Evolutionary conservation across 2,113 vertebrate genomes (phyloP).

Genomic region (Rhinopomastus cyanomelas): DNA sequence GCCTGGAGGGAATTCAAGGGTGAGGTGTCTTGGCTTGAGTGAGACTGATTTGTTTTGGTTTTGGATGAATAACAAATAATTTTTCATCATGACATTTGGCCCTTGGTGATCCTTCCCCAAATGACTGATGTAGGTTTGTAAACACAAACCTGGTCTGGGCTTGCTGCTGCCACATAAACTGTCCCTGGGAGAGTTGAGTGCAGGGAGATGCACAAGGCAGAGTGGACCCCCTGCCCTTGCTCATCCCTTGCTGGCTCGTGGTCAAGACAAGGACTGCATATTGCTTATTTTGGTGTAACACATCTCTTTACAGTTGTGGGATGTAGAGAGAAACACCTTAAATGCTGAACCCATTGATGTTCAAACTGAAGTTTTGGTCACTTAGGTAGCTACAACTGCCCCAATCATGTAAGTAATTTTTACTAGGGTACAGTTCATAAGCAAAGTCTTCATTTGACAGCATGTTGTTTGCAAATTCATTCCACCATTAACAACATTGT

Average conservation of each 20-base stretch:
- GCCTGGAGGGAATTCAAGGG: constrained; percentile 27
- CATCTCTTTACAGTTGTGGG: neutral
- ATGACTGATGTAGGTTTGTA: neutral
- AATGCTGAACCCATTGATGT: accelerated
- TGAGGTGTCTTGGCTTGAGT: neutral
- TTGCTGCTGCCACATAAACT: neutral
- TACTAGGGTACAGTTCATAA: neutral
- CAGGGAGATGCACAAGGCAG: neutral
- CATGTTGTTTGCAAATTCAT: neutral
- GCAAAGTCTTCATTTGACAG: neutral
- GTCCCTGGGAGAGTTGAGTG: neutral
- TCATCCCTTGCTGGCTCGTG: accelerated
- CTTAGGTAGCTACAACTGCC: neutral
- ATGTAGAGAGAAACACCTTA: neutral
- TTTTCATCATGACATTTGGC: neutral
- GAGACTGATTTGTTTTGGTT: neutral
- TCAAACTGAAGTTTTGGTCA: neutral
- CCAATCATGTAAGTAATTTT: neutral
- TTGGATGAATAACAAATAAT: neutral
- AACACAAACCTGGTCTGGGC: neutral
- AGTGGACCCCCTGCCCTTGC: neutral
- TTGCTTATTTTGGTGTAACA: accelerated
- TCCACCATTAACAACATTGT: neutral
- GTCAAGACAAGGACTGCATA: neutral
- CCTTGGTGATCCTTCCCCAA: neutral